Percentiles rank a stretch among this genome's conserved stretches.
Conservation (phyloP, 2,888 invertebrate species). For the Boloria euphrosyne region DNA sequence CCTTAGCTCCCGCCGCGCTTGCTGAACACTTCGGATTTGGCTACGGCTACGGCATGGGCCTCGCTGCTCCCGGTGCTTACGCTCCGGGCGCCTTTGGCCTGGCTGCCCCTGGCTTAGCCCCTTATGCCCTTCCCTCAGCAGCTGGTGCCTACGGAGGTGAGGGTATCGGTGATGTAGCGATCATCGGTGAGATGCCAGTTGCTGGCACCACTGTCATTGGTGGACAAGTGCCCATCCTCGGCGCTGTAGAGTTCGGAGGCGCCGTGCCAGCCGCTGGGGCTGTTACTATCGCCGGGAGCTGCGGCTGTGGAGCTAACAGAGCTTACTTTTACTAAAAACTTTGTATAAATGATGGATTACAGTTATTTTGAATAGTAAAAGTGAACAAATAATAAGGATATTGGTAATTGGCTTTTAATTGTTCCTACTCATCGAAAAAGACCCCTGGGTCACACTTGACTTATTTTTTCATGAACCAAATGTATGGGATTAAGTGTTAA, state of each 20-base stretch:
- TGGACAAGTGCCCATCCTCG: constrained; percentile 51
- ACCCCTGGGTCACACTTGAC: too few species aligned
- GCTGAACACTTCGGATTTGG: constrained; percentile 1
- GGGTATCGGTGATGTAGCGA: constrained; percentile 45
- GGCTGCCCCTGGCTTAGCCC: constrained; percentile 12
- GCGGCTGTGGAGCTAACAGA: constrained; percentile 31
- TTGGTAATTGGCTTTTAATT: too few species aligned
- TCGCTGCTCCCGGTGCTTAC: constrained; percentile 32
- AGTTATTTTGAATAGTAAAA: background rate
- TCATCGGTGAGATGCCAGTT: constrained; percentile 47
- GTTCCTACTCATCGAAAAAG: too few species aligned
- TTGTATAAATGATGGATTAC: constrained; percentile 1
- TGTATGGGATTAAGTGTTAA: too few species aligned
- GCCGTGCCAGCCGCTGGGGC: constrained; percentile 44
- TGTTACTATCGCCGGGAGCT: constrained; percentile 44
- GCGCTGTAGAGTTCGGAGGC: constrained; percentile 50
- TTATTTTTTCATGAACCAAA: too few species aligned
- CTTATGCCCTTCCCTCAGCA: too few species aligned
- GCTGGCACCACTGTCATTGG: constrained; percentile 47
- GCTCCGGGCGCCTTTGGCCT: background rate
- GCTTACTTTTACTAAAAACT: constrained; percentile 2
- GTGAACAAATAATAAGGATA: background rate
- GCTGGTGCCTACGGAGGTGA: constrained; percentile 44
- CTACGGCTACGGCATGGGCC: constrained; percentile 25
- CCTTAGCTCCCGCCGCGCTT: constrained; percentile 36